Base-by-base conservation (phyloP, 2,888 invertebrate species). In the Drosophila lutescens region DNA sequence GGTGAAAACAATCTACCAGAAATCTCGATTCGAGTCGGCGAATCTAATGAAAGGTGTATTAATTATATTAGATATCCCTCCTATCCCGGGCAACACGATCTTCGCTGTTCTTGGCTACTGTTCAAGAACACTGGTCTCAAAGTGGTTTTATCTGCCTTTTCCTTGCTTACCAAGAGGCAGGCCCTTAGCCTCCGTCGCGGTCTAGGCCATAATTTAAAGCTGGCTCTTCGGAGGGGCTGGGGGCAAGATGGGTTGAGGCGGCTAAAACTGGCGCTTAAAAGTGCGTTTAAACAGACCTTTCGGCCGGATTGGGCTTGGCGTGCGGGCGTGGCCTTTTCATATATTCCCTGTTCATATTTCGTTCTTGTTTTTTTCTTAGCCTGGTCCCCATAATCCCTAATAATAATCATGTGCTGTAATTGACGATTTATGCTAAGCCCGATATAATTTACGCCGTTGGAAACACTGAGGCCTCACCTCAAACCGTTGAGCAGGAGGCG, bases 401-500 rank as follows among this genome's bases (percentile, higher is more conserved):
- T 83, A 88, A 88, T 83, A 88, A 83, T 88, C 88, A 83, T 88
- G 82, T 88, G 86, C 86, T 83, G 82, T 83, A 83, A 83, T 83
- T 83, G 82, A 83, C 82, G 82, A 83, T 83, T 83, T 83, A 83
- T 83, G 82, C 88, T 86, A 86, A 84, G 83, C 88, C 74, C 85
- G 84, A 83, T 80, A 88, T 83, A 83, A 83, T 83, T 83, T 83
- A 83, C 83, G 86, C 83, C 87, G 85, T 72, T 78, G 76, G 79
- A 84, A 86, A 83, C 76, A 60, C 80, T 69, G 47, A 12, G 10
- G 86, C 79, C 87, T 73, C 86, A 79, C 76, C 59, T 75, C 72
- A 78, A 86, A 53, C 26, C 43, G 40, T 26, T 49, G 38, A 44
- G 32, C 44, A 60, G 46, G 40, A 59, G 59, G 32, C 32, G 36